Evolutionary conservation across 1,140 invertebrate species (phyloP).

Genomic region (Hirudo medicinalis): DNA sequence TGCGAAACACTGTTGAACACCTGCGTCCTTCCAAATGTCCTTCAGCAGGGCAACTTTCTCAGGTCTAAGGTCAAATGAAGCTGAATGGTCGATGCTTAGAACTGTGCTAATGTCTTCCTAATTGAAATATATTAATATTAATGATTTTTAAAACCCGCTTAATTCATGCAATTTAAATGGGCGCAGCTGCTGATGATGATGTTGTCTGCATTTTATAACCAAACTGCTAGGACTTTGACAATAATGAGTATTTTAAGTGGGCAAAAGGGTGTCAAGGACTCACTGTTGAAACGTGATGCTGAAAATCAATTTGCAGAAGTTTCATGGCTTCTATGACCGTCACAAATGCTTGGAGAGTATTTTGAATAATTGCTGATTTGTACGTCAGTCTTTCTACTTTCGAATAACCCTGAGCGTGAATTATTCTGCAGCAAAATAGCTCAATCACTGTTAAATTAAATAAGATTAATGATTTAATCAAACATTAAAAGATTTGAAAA

Average conservation of each 20-base stretch:
- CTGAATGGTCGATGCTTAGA: background rate
- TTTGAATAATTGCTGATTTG: background rate
- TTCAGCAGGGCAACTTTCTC: slow-evolving; percentile 75
- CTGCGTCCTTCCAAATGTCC: slow-evolving; percentile 72
- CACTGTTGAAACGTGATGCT: background rate
- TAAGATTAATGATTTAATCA: too few species aligned
- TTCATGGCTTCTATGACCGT: background rate
- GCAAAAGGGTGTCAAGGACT: background rate
- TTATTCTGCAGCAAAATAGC: background rate
- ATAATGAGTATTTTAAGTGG: too few species aligned
- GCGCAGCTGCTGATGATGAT: too few species aligned
- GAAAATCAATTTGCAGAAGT: background rate
- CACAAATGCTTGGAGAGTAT: background rate
- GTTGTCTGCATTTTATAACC: too few species aligned
- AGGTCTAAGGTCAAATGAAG: slow-evolving; percentile 25
- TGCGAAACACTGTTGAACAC: slow-evolving; percentile 64
- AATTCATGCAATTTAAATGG: too few species aligned
- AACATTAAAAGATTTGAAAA: too few species aligned
- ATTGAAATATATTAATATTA: too few species aligned
- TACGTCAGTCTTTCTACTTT: slow-evolving; percentile 3
- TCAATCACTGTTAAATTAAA: too few species aligned
- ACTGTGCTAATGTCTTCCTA: background rate
- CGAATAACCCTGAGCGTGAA: slow-evolving; percentile 1
- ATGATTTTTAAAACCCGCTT: too few species aligned
- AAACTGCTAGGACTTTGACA: too few species aligned